These are phyloP conservation scores for Cantharis flavilabris DNA, from an alignment of 2,888 invertebrate genomes.

Conservation along the genomic window DNA sequence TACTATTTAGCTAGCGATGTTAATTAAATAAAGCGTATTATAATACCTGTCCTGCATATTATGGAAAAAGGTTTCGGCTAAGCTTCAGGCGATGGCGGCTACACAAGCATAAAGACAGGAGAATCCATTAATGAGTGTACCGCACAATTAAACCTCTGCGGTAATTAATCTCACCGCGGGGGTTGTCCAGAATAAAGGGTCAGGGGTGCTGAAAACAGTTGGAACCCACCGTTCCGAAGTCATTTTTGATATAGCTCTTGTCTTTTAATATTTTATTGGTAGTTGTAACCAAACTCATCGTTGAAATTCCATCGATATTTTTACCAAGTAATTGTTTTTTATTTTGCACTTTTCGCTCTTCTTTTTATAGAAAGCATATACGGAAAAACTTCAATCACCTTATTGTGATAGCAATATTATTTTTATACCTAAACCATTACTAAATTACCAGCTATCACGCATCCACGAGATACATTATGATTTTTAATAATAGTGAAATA, in stretches of 20 bases:
- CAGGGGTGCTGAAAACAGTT: conserved; percentile 10
- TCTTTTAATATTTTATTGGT: conserved; percentile 24
- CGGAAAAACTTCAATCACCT: background rate
- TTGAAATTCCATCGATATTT: background rate
- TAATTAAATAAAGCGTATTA: background rate
- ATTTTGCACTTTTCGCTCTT: background rate
- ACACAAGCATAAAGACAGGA: conserved; percentile 18
- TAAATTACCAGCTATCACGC: background rate
- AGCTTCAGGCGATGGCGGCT: conserved; percentile 21
- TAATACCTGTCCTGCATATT: conserved; percentile 14
- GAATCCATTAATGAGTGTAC: conserved; percentile 42
- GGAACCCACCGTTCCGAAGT: conserved; percentile 25
- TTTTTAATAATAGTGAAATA: too few relatives aligned
- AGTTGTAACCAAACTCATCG: background rate
- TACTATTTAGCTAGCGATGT: background rate
- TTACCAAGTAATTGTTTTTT: background rate
- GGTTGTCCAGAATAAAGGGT: conserved; percentile 20
- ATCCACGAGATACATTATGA: background rate
- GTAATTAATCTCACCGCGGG: conserved; percentile 44
- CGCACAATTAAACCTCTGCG: conserved; percentile 41
- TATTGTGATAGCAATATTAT: background rate
- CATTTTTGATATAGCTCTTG: conserved; percentile 29
- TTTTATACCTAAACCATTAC: background rate
- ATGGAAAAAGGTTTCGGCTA: conserved; percentile 11
- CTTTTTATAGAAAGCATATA: too few relatives aligned